Evolutionary conservation across 2,113 vertebrate genomes (phyloP).

Genomic region (Malurus alboscapulatus): DNA sequence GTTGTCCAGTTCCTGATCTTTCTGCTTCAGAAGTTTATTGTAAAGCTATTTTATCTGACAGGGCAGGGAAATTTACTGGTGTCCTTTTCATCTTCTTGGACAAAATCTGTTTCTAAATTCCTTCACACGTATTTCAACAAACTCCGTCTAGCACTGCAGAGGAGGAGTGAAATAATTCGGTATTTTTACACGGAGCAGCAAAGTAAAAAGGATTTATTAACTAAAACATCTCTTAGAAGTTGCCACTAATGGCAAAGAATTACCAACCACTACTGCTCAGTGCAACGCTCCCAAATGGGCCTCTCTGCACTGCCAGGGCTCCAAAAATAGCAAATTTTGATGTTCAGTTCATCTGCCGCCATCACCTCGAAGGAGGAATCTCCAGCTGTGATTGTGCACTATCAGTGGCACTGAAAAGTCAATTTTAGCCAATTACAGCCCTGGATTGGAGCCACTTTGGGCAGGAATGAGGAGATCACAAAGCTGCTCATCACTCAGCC

Average conservation of each 20-base stretch:
- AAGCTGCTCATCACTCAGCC: background rate
- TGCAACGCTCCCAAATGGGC: background rate
- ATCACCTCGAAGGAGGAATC: background rate
- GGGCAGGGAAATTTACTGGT: conserved; percentile 25
- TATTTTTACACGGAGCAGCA: background rate
- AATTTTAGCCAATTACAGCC: background rate
- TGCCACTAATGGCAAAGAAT: background rate
- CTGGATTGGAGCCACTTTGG: background rate
- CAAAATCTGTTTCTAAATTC: background rate
- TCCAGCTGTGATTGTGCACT: background rate
- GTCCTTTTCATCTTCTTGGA: conserved; percentile 29
- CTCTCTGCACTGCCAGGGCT: background rate
- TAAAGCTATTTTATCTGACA: conserved; percentile 40
- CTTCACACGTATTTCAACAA: background rate
- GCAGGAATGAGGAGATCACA: background rate
- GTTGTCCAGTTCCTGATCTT: conserved; percentile 16
- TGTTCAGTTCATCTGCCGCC: background rate
- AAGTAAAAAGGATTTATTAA: background rate
- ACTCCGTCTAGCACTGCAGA: background rate
- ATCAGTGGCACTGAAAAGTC: background rate
- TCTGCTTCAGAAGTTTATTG: background rate
- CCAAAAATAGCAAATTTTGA: background rate
- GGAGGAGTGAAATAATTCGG: background rate
- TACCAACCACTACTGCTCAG: background rate
- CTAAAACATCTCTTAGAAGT: background rate